A percentile compares a stretch with the other conserved stretches of the same genome.
phyloP scores from a whole-genome alignment of 2,797 vertebrate species.

The Gorsachius magnificus region DNA sequence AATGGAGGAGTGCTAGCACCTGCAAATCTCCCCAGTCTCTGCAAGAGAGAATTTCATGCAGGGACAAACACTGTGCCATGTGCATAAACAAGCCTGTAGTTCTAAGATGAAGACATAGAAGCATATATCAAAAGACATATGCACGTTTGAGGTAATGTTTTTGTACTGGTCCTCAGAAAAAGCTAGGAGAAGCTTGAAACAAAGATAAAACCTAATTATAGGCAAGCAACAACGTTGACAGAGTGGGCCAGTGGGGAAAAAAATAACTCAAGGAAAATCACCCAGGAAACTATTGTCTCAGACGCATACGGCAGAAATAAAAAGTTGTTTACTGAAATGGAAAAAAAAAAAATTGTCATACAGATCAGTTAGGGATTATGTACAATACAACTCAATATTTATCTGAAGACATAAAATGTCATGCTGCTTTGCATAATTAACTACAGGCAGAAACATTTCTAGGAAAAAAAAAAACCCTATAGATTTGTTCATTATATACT shows the following conservation, averaged over 20 bases:
- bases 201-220: background rate
- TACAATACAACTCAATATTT: slow-evolving; percentile 26
- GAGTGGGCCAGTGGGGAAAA: background rate
- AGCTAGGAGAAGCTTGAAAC: slow-evolving; percentile 16
- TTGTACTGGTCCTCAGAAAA: background rate
- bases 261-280: slow-evolving; percentile 42
- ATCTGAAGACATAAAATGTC: slow-evolving; percentile 49
- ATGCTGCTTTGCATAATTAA: slow-evolving; percentile 31
- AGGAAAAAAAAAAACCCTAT: slow-evolving; percentile 9
- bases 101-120: background rate
- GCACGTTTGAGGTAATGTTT: background rate
- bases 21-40: background rate
- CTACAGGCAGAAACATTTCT: background rate
- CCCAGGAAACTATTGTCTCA: slow-evolving; percentile 47
- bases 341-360: slow-evolving; percentile 49
- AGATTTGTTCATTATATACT: slow-evolving; percentile 2
- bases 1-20: background rate
- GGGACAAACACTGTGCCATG: background rate
- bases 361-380: background rate
- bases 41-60: background rate
- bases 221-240: background rate
- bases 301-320: background rate
- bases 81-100: background rate
- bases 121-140: background rate
- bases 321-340: slow-evolving; percentile 33